Base-by-base conservation (phyloP, 2,113 vertebrate genomes). In the Larimichthys crocea region DNA sequence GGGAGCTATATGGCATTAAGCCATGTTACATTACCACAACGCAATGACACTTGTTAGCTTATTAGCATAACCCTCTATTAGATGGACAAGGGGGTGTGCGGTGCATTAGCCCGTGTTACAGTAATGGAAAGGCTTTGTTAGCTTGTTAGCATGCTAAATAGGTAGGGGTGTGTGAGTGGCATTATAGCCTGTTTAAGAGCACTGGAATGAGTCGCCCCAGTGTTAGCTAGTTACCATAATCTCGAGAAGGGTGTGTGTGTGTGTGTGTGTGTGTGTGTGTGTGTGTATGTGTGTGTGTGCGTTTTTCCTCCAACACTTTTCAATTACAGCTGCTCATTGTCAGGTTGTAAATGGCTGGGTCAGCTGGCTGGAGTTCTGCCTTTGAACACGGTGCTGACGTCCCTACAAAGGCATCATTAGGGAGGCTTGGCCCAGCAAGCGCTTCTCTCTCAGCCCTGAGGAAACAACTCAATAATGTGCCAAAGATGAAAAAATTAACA, bases 311-410 rank as follows among this genome's bases (percentile, higher is more conserved):
- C 35, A 86, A 88, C 91, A 90, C 78, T 94, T 93, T 93, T 91
- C 91, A 93, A 91, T 94, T 94, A 93, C 90, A 91, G 89, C 88
- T 89, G 88, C 90, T 94, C 91, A 92, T 92, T 93, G 88, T 94
- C 84, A 89, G 90, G 76, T 84, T 92, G 84, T 92, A 92, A 92
- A 92, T 74, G 88, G 90, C 86, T 82, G 82, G 89, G 92, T 95
- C 92, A 93, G 91, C 88, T 92, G 87, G 86, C 80, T 91, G 88
- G 87, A 90, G 85, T 79, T 92, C 74, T 90, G 75, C 81, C 88
- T 93, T 92, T 93, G 84, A 94, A 93, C 86, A 71, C 66, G 22
- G 80, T 60, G 73, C 88, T 91, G 90, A 92, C 89, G 68, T 87
- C 89, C 84, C 77, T 78, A 90, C 88, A 94, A 94, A 93, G 90